These are phyloP conservation scores for Biston betularia DNA, from an alignment of 2,888 invertebrate species.

Conservation along the genomic window DNA sequence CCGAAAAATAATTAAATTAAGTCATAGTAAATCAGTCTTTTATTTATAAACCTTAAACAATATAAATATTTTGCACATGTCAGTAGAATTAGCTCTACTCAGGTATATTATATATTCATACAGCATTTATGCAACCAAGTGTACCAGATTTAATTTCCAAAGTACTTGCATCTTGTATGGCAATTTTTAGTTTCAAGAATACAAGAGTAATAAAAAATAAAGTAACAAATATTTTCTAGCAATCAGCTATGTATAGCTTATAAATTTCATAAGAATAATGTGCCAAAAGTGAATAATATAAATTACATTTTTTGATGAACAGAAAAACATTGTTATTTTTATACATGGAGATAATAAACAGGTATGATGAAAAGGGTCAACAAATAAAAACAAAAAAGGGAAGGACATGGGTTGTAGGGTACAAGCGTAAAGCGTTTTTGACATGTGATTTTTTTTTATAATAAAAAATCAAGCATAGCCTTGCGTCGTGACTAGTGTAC, in stretches of 20 bases:
- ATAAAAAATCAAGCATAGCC: constrained; percentile 65
- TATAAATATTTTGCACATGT: constrained; percentile 24
- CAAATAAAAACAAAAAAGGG: constrained; percentile 28
- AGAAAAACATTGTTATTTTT: constrained; percentile 34
- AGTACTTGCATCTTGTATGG: constrained; percentile 6
- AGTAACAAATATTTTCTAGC: constrained; percentile 23
- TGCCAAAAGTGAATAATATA: constrained; percentile 24
- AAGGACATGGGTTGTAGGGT: constrained; percentile 43
- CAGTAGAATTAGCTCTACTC: constrained; percentile 11
- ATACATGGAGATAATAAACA: constrained; percentile 35
- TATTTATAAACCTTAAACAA: constrained; percentile 14
- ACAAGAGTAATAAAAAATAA: constrained; percentile 18
- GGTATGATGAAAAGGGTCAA: constrained; percentile 26
- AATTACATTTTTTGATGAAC: constrained; percentile 22
- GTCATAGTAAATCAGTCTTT: constrained; percentile 29
- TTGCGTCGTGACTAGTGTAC: constrained; percentile 70
- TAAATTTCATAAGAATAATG: constrained; percentile 17
- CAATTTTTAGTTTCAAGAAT: constrained; percentile 2
- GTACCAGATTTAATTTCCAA: not conserved
- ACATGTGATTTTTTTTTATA: constrained; percentile 29
- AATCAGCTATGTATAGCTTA: constrained; percentile 23
- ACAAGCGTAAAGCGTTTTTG: constrained; percentile 59
- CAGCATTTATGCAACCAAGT: constrained; percentile 6
- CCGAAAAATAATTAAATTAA: not conserved
- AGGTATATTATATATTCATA: not conserved